phyloP scores from a whole-genome alignment of 2,888 invertebrate species.

The Rhynchonema sp. region DNA sequence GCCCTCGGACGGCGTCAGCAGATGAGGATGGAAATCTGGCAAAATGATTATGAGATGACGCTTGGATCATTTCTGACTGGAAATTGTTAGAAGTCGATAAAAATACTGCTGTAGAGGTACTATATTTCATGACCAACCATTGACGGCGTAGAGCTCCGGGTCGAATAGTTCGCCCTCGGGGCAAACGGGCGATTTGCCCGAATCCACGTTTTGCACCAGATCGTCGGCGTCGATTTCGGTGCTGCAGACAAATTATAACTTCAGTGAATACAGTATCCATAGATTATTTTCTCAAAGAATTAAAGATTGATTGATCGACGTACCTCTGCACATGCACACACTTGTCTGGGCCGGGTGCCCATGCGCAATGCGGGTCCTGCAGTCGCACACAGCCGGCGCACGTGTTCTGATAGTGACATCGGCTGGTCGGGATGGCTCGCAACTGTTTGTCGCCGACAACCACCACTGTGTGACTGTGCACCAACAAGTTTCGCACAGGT shows the following conservation, averaged over 20 bases:
- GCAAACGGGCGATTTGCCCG: slow-evolving; percentile 21
- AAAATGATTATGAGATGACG: too few species aligned
- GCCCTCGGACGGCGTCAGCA: too few species aligned
- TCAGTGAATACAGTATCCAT: background rate
- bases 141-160: slow-evolving; percentile 2
- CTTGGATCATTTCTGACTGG: too few species aligned
- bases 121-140: slow-evolving; percentile 1
- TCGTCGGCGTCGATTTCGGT: too few species aligned
- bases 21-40: too few species aligned
- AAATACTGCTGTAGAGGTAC: background rate
- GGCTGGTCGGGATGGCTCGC: slow-evolving; percentile 59
- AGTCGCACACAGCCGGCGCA: slow-evolving; percentile 65
- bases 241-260: too few species aligned
- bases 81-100: too few species aligned
- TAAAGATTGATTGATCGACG: too few species aligned
- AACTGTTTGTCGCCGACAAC: slow-evolving; percentile 72
- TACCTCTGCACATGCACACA: slow-evolving; percentile 2
- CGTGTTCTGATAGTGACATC: slow-evolving; percentile 51
- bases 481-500: slow-evolving; percentile 34
- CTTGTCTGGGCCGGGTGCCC: slow-evolving; percentile 45
- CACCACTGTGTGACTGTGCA: slow-evolving; percentile 53
- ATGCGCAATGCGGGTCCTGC: slow-evolving; percentile 93
- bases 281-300: background rate
- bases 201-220: slow-evolving; percentile 20
- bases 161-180: slow-evolving; percentile 13